These are phyloP conservation scores for Drosophila nr. fundita DNA, from an alignment of 2,888 invertebrate genomes.

Conservation along the genomic window DNA sequence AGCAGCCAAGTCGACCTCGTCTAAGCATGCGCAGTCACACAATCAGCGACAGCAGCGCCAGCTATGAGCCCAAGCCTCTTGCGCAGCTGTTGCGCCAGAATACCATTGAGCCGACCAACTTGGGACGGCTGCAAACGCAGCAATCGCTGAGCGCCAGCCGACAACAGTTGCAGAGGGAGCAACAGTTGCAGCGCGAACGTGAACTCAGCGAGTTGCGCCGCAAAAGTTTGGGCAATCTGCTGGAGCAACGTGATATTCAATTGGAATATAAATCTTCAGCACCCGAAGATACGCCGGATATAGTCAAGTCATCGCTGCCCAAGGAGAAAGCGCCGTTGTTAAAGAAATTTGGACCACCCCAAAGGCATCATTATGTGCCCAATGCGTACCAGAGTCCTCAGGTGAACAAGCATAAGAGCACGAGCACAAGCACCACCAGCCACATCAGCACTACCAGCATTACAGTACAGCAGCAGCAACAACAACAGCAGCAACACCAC, in stretches of 20 bases:
- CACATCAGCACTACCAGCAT: conserved; percentile 43
- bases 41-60: conserved; percentile 36
- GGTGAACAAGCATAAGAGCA: conserved; percentile 41
- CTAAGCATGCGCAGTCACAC: conserved; percentile 50
- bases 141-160: conserved; percentile 55
- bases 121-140: conserved; percentile 69
- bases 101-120: conserved; percentile 3
- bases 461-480: conserved; percentile 24
- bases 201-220: conserved; percentile 72
- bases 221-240: conserved; percentile 80
- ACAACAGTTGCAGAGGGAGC: conserved; percentile 37
- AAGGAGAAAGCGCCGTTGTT: conserved; percentile 83
- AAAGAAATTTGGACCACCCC: conserved; percentile 84
- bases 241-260: conserved; percentile 56
- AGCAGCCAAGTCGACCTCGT: conserved; percentile 40
- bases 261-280: conserved; percentile 82
- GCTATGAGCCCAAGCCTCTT: conserved; percentile 29
- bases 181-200: conserved; percentile 45
- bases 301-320: conserved; percentile 83
- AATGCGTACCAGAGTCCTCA: conserved; percentile 83
- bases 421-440: conserved; percentile 24
- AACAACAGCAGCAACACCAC: conserved; percentile 57
- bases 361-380: conserved; percentile 83
- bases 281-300: conserved; percentile 83
- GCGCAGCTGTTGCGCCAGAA: conserved; percentile 34